Base-by-base conservation (phyloP, 2,888 invertebrate species). In the Subacronicta megacephala region DNA sequence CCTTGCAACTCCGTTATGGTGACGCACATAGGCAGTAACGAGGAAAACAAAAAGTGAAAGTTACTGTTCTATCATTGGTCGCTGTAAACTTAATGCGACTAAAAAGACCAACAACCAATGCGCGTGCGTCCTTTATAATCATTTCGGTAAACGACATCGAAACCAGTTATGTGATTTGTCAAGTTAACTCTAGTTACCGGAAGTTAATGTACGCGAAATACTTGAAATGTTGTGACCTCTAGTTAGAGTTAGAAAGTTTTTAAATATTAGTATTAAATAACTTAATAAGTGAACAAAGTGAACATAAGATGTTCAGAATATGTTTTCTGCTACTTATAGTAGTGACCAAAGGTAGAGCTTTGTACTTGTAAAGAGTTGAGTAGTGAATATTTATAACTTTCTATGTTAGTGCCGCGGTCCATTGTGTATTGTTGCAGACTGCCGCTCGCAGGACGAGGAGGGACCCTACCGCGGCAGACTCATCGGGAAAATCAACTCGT, bases 401-500 rank as follows among this genome's bases (percentile, higher is more conserved):
- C 88, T 85, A 87, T 78, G 66, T 43, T 56, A 59, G 69, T 57
- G 49, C 72, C 45, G 63, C 45, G 12, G 41, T 61, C 38, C 54
- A 42, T 63, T 43, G 44, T 50, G 43, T 65, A 53, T 46, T 40
- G 54, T 90, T 90, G 20, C 84, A 93, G 93, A 85, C 52, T 87
- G 89, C 62, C 80, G 70, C 42, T 86, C 92, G n/a, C 93, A 95
- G 72, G 96, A 97, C 49, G 96, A 96, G 38, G 96, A 96, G 33
- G 97, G 96, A 0, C 96, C 96, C 5, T 97, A 98, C 83, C 95
- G 94, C 59, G 98, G 98, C 44, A 97, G 97, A 88, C 96, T 95
- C 75, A 92, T 98, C 54, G 98, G 98, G 6, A 97, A 97, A 89
- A 90, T 98, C 40, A 98, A 98, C 89, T 97, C 98, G 0, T 98